Percentiles rank a stretch among this genome's conserved stretches.
phyloP scores from a whole-genome alignment of 2,113 vertebrate genomes.

The Sciurus niger region DNA sequence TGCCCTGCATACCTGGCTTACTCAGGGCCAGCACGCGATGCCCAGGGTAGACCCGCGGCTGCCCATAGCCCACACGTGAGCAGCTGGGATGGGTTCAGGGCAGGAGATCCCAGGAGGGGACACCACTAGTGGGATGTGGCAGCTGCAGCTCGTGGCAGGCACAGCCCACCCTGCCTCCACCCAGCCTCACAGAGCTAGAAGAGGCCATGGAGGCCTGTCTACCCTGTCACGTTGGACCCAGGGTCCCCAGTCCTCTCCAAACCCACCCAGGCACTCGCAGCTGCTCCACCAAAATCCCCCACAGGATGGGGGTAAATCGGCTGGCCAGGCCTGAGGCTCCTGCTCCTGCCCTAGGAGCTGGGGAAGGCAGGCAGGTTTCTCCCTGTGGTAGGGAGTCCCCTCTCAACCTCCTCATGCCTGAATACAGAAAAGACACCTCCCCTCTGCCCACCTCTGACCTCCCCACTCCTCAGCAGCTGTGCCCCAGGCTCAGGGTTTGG shows the following conservation, averaged over 20 bases:
- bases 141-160: no score
- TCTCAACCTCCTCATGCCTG: background rate
- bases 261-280: background rate
- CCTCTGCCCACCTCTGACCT: no score
- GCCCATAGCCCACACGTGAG: no score
- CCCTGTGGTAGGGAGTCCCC: no score
- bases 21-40: background rate
- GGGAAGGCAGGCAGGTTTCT: background rate
- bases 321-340: background rate
- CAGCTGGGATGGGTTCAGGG: background rate
- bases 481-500: background rate
- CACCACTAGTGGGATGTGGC: background rate
- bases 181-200: background rate
- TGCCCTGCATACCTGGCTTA: rapidly evolving
- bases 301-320: background rate
- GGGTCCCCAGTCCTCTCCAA: no score
- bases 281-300: background rate
- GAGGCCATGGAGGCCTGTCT: background rate
- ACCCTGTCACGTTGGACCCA: background rate
- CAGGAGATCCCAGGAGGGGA: background rate
- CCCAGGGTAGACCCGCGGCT: background rate
- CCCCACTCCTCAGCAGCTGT: background rate
- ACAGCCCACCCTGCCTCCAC: background rate
- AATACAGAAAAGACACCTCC: background rate
- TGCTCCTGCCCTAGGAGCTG: background rate